Base-by-base conservation (phyloP, 2,797 vertebrate genomes). In the Liparis tanakae region DNA sequence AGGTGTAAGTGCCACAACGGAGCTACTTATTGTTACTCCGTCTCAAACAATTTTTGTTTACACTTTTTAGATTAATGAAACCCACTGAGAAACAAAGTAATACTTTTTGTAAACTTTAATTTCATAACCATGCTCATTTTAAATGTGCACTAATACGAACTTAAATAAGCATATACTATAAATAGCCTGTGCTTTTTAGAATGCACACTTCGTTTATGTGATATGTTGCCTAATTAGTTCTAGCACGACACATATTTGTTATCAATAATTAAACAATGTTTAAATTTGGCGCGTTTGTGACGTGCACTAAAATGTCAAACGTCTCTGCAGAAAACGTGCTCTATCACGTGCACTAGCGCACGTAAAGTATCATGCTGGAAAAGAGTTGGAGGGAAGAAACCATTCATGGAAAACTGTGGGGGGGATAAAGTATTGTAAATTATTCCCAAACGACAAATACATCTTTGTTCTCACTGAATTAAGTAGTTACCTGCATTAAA, bases 261-360 rank as follows among this genome's bases (percentile, higher is more conserved):
- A 48, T 48, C 17, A 48, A 48, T 48, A 18, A 48, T 61, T 53
- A 50, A 8, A 36, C 6, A 2, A 46, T 14, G 33, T 34, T 46
- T 22, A 1, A 39, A 18, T 0, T 39, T 2, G 6, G n/a, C 15
- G 0, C n/a, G 44, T 46, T 50, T 20, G 48, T 50, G 44, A 46
- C 17, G 44, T 46, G 44, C 17, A 7, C 7, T 18, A 50, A 50
- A 20, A 20, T 13, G 18, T 50, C 48, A 20, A 20, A 50, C 50
- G n/a, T 51, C 56, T 61, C 37, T 20, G 3, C 30, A 37, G 33
- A 34, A 33, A 22, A 54, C 58, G 18, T 67, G 62, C 15, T 39
- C 48, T 10, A 39, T 7, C 79, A 82, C 67, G 67, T 75, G 80
- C 13, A 7, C 6, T 22, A 25, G 53, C 17, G 54, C 76, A 77